These are phyloP conservation scores for Nycticryphes semicollaris DNA, from an alignment of 2,113 vertebrate genomes.

Conservation along the genomic window DNA sequence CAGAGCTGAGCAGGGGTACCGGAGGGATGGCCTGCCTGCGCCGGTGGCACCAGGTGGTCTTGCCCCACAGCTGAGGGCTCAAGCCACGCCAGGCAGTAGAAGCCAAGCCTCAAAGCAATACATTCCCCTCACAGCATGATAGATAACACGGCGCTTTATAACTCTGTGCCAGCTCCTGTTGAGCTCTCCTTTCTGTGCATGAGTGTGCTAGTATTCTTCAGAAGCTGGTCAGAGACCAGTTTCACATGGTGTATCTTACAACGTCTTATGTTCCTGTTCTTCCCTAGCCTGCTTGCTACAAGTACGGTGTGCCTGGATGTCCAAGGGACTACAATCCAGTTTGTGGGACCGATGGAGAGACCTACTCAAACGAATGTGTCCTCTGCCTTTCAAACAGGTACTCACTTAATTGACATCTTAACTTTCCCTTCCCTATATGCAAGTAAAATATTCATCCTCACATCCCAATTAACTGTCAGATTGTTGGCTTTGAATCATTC, in stretches of 20 bases:
- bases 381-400: constrained; percentile 70
- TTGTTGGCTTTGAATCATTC: not conserved
- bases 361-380: constrained; percentile 65
- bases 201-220: not conserved
- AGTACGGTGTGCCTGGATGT: not conserved
- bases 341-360: constrained; percentile 67
- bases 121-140: not conserved
- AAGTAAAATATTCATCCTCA: not conserved
- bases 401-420: too few species aligned
- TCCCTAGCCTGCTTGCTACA: constrained; percentile 35
- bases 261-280: not conserved
- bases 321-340: constrained; percentile 54
- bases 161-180: not conserved
- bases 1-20: not conserved
- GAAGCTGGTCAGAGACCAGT: not conserved
- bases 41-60: not conserved
- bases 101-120: not conserved
- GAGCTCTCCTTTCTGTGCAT: accelerated
- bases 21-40: not conserved
- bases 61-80: not conserved
- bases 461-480: not conserved
- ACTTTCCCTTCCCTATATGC: not conserved
- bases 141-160: not conserved
- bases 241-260: not conserved
- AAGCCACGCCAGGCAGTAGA: not conserved